A percentile compares a stretch with the other conserved stretches of the same genome.
Evolutionary conservation across 2,113 vertebrate species (phyloP).

Genomic region (Laticauda colubrina): DNA sequence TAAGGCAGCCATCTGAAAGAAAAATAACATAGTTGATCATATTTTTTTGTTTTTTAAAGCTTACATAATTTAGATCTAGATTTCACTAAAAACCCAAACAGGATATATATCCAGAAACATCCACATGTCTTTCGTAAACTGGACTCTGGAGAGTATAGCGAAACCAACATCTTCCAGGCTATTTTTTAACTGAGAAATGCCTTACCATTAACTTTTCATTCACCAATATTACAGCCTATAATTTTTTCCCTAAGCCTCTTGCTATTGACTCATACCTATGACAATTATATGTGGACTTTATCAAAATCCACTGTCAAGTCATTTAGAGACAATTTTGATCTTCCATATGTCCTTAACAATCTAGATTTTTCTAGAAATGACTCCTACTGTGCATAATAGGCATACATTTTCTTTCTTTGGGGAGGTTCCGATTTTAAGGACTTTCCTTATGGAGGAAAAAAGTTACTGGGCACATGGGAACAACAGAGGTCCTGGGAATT

Average conservation of each 20-base stretch:
- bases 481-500: not conserved
- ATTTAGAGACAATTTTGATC: not conserved
- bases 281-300: not conserved
- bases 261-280: not conserved
- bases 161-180: not conserved
- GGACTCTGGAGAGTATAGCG: not conserved
- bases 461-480: not conserved
- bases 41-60: rapidly evolving
- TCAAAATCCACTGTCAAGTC: not conserved
- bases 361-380: not conserved
- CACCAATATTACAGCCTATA: not conserved
- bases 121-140: not conserved
- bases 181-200: not conserved
- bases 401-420: not conserved
- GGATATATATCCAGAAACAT: not conserved
- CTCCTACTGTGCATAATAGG: not conserved
- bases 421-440: not conserved
- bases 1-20: slow-evolving; percentile 88
- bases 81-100: not conserved
- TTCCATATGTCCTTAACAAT: not conserved
- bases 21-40: not conserved
- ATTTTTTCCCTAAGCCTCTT: not conserved
- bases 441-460: not conserved
- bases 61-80: not conserved
- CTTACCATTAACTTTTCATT: not conserved